Evolutionary conservation across 2,888 invertebrate species (phyloP).

Genomic region (Gonocerus acuteangulatus): DNA sequence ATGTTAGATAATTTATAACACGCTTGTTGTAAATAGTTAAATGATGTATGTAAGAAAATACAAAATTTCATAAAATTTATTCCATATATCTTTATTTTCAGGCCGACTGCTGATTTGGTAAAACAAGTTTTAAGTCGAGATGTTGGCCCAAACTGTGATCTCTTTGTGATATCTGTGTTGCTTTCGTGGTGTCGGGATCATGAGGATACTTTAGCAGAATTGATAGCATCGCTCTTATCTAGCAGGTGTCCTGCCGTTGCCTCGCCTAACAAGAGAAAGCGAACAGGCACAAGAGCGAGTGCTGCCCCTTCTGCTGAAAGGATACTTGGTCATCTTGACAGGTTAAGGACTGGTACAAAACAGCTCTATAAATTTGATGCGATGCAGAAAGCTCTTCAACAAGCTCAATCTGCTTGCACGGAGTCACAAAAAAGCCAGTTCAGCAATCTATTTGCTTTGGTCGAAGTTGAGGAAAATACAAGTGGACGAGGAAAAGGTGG

Average conservation of each 20-base stretch:
- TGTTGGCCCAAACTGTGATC: conserved; percentile 64
- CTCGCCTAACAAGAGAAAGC: conserved; percentile 72
- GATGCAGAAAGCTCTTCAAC: conserved; percentile 84
- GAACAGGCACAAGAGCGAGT: conserved; percentile 35
- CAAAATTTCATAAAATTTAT: too few species aligned
- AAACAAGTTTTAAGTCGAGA: conserved; percentile 72
- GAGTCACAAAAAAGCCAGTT: conserved; percentile 86
- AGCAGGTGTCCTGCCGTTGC: conserved; percentile 73
- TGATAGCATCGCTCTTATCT: conserved; percentile 68
- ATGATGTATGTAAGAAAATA: too few species aligned
- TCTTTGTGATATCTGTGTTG: conserved; percentile 82
- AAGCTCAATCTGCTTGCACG: conserved; percentile 71
- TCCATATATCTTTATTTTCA: conserved; percentile 44
- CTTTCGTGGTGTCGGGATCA: conserved; percentile 91
- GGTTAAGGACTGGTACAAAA: conserved; percentile 55
- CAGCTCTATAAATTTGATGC: conserved; percentile 70
- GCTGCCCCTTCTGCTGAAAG: conserved; percentile 43
- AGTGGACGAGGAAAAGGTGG: conserved; percentile 38
- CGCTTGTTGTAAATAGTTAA: too few species aligned
- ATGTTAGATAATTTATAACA: too few species aligned
- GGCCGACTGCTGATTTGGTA: conserved; percentile 76
- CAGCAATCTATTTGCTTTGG: conserved; percentile 79
- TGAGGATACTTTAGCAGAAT: conserved; percentile 78
- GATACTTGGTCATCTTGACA: conserved; percentile 87
- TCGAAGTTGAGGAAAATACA: conserved; percentile 70